phyloP scores from a whole-genome alignment of 2,888 invertebrate genomes.

The Dolichopus griseipennis region DNA sequence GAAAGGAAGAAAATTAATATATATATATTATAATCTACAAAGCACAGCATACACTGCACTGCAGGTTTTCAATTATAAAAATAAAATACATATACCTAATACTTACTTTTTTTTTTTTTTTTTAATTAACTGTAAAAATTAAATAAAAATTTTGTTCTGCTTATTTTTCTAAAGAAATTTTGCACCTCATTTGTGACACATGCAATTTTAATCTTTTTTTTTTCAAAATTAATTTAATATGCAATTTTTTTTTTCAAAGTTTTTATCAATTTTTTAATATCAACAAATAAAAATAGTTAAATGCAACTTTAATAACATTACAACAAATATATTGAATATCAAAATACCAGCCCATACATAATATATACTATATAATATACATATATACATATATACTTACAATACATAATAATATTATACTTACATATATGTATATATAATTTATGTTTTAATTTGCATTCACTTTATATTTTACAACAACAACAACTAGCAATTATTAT shows the following conservation, averaged over 20 bases:
- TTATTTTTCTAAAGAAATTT: no score
- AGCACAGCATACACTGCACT: no score
- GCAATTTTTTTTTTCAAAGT: not conserved
- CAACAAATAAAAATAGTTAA: not conserved
- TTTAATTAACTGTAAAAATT: no score
- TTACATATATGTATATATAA: no score
- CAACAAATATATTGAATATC: not conserved
- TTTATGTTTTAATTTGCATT: constrained; percentile 4
- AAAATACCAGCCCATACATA: not conserved
- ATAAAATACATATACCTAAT: no score
- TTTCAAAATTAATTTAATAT: not conserved
- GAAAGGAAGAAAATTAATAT: no score
- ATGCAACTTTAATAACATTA: not conserved
- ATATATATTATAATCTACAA: no score
- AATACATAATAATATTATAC: no score
- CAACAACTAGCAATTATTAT: not conserved
- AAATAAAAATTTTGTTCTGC: no score
- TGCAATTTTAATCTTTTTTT: not conserved
- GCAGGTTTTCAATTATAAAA: no score
- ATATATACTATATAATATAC: no score
- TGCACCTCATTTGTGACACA: not conserved
- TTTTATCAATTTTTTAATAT: not conserved
- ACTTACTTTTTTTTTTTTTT: no score
- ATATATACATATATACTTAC: not conserved
- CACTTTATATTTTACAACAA: not conserved